These are phyloP conservation scores for Elgonia sp. DNA, from an alignment of 2,888 invertebrate genomes.

Conservation along the genomic window DNA sequence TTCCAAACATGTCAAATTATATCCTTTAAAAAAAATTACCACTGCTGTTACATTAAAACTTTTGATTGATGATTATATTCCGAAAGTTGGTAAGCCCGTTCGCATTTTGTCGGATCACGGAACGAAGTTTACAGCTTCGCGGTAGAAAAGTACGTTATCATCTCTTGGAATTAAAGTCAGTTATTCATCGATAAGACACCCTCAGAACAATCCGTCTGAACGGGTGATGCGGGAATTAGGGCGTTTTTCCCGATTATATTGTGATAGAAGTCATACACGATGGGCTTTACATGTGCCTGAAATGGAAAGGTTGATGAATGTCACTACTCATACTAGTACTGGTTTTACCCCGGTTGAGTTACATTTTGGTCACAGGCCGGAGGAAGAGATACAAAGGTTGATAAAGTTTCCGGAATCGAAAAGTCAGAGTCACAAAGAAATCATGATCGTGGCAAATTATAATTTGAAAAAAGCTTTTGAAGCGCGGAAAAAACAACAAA, in stretches of 20 bases:
- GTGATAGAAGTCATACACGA: slow-evolving; percentile 25
- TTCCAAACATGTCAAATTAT: slow-evolving; percentile 43
- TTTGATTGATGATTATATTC: slow-evolving; percentile 14
- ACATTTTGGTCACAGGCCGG: slow-evolving; percentile 4
- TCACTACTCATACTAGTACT: slow-evolving; percentile 6
- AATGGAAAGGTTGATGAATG: slow-evolving; percentile 29
- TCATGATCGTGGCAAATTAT: background rate
- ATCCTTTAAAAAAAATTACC: slow-evolving; percentile 40
- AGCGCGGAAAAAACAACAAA: slow-evolving; percentile 33
- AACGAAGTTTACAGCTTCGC: slow-evolving; percentile 12
- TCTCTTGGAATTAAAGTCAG: background rate
- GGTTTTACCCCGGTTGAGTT: slow-evolving; percentile 10
- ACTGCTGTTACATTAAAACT: slow-evolving; percentile 13
- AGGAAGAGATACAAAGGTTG: slow-evolving; percentile 10
- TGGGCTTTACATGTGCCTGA: slow-evolving; percentile 28
- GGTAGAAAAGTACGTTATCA: slow-evolving; percentile 11
- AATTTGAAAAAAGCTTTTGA: slow-evolving; percentile 33
- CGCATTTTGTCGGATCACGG: slow-evolving; percentile 39
- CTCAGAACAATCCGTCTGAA: slow-evolving; percentile 29
- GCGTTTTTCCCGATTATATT: slow-evolving; percentile 23
- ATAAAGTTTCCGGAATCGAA: slow-evolving; percentile 15
- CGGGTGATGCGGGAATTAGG: slow-evolving; percentile 24
- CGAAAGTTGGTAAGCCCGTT: slow-evolving; percentile 15
- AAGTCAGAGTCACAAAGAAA: background rate
- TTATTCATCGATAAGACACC: slow-evolving; percentile 35